Base-by-base conservation (phyloP, 2,888 invertebrate species). In the Aelia acuminata region DNA sequence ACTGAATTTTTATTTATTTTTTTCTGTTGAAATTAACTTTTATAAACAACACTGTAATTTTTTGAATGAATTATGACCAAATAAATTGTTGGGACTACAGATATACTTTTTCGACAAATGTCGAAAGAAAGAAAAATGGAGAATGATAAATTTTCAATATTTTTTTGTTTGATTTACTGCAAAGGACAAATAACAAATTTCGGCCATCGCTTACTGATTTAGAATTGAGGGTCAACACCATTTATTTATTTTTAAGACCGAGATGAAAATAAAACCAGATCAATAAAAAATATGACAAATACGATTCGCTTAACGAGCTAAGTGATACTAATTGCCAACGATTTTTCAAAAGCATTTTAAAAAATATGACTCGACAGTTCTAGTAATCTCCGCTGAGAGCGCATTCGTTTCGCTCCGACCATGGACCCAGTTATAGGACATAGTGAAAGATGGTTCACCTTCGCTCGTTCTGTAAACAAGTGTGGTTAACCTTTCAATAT, bases 401-500 rank as follows among this genome's bases (percentile, higher is more conserved):
- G 31, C 20, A 35, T 70, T 35, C 63, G 35, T 70, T 70, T 70
- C 18, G 63, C 63, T 18, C 31, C 35, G 63, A 18, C 63, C 63
- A 31, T 35, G 63, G 63, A 70, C 63, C 63, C 63, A 70, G 63
- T 70, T 70, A 70, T 70, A 70, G 63, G 35, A 70, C 63, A 70
- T 70, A 70, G 63, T 70, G 63, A 70, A 70, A 31, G 63, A 70
- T 70, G 63, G 31, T 70, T 70, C 63, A 70, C 63, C 63, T 70
- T 70, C 63, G 26, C 18, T 70, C 35, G 1, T 18, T 20, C 35
- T 70, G 63, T 70, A 70, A 70, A 70, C 63, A 70, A 70, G 63
- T 70, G 31, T 70, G 63, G 63, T 70, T 70, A 70, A 70, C 63
- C 63, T 70, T 70, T 70, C 20, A 13, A 15, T 70, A 70, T 70